phyloP scores from a whole-genome alignment of 2,113 vertebrate genomes.

The Hiodon tergisus region DNA sequence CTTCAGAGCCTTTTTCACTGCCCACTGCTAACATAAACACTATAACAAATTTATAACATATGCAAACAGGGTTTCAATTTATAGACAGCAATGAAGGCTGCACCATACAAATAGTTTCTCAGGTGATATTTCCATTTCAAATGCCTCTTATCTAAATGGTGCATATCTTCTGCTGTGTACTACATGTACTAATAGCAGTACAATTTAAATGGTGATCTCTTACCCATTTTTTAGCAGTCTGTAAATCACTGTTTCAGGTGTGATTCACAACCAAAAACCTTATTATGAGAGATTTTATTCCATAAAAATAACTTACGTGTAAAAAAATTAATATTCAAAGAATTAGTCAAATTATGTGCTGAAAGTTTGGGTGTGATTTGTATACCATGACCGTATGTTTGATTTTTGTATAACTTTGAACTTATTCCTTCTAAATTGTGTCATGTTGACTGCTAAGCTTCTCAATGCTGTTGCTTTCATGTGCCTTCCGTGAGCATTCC shows the following conservation, averaged over 20 bases:
- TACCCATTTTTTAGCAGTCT: background rate
- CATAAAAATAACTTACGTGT: background rate
- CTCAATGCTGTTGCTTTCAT: background rate
- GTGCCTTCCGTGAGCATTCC: background rate
- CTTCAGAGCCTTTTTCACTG: slow-evolving; percentile 3
- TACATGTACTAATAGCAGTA: background rate
- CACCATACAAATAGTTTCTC: background rate
- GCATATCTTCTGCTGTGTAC: background rate
- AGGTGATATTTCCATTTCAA: slow-evolving; percentile 7
- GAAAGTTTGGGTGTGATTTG: too few relatives aligned
- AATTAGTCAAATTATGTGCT: background rate
- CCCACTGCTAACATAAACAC: slow-evolving; percentile 4
- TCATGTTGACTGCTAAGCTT: too few relatives aligned
- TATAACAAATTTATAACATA: slow-evolving; percentile 1
- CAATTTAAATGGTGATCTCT: slow-evolving; percentile 9
- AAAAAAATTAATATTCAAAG: background rate
- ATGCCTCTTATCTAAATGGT: background rate
- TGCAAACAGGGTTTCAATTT: background rate
- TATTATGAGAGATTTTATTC: background rate
- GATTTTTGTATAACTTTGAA: too few relatives aligned
- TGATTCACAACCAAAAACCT: background rate
- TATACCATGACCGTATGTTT: too few relatives aligned
- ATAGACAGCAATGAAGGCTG: background rate
- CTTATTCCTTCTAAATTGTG: too few relatives aligned
- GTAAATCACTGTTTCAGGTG: background rate